A percentile compares a stretch with the other conserved stretches of the same genome.
Evolutionary conservation across 2,113 vertebrate species (phyloP).

Genomic region (Dinomys branickii): DNA sequence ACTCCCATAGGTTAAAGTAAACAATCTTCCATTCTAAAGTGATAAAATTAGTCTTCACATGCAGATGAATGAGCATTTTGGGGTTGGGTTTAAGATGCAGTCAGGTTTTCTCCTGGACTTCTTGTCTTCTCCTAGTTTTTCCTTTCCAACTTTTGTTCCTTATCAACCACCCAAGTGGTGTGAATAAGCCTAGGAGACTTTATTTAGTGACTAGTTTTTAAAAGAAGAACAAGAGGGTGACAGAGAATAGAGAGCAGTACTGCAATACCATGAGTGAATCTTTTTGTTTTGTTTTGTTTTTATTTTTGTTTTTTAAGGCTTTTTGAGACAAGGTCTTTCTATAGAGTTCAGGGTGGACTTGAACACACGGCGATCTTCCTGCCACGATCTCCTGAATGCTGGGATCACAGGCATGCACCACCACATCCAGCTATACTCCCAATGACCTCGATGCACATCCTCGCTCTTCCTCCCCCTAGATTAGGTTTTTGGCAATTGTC

Average conservation of each 20-base stretch:
- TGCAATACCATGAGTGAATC: background rate
- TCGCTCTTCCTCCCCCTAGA: background rate
- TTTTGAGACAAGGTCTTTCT: background rate
- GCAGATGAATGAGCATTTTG: background rate
- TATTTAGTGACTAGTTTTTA: background rate
- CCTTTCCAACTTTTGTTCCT: background rate
- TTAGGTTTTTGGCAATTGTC: background rate
- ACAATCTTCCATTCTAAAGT: background rate
- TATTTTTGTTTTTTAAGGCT: background rate
- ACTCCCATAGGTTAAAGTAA: background rate
- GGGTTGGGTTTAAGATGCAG: background rate
- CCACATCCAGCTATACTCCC: background rate
- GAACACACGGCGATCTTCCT: background rate
- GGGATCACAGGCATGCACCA: background rate
- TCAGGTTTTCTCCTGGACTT: background rate
- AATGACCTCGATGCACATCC: background rate
- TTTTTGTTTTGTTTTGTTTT: background rate
- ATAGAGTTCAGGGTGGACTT: background rate
- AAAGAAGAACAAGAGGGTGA: background rate
- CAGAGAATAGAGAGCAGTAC: background rate
- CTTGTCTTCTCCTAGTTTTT: background rate
- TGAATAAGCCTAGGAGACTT: background rate
- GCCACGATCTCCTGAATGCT: background rate
- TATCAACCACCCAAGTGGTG: background rate
- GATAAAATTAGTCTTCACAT: fast-evolving